Evolutionary conservation across 1,140 invertebrate genomes (phyloP).

Genomic region (Drosophila tropicalis): DNA sequence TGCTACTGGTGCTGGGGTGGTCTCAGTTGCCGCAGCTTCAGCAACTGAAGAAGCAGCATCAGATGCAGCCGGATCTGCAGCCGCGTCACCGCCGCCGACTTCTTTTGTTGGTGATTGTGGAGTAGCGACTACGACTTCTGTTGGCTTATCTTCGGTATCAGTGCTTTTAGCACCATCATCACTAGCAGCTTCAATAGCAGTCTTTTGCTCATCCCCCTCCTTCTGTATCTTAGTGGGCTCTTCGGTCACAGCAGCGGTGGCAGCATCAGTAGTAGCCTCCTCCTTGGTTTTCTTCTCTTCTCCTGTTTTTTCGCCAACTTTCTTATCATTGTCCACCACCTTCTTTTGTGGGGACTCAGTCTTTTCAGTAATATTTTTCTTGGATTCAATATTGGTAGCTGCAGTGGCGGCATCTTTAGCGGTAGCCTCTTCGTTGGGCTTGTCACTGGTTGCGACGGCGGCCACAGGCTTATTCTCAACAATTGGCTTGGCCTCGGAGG

Average conservation of each 20-base stretch:
- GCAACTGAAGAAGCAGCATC: not conserved
- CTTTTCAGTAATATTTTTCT: conserved; percentile 24
- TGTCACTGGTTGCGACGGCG: conserved; percentile 2
- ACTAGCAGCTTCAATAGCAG: conserved; percentile 25
- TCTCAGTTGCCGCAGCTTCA: conserved; percentile 17
- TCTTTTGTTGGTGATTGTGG: conserved; percentile 39
- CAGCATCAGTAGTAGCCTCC: not conserved
- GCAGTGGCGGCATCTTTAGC: conserved; percentile 9
- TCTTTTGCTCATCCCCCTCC: conserved; percentile 31
- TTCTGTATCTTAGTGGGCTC: conserved; percentile 10
- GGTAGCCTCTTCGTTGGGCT: conserved; percentile 24
- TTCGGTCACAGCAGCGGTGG: conserved; percentile 15
- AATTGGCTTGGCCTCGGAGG: conserved; percentile 11
- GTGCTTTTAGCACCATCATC: conserved; percentile 26
- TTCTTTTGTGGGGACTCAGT: conserved; percentile 21
- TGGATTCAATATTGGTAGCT: conserved; percentile 10
- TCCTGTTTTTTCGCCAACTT: not conserved
- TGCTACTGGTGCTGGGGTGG: not conserved
- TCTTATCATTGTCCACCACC: not conserved
- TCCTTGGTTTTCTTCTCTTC: conserved; percentile 2
- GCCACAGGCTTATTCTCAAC: conserved; percentile 26
- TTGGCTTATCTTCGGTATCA: conserved; percentile 36
- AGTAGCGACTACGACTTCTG: conserved; percentile 19
- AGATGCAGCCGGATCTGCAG: conserved; percentile 12
- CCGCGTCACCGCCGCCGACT: conserved; percentile 19